Evolutionary conservation across 2,888 invertebrate genomes (phyloP), one percentile per base, ranked within the genome.

Genomic region (Drosophila niveifrons): DNA sequence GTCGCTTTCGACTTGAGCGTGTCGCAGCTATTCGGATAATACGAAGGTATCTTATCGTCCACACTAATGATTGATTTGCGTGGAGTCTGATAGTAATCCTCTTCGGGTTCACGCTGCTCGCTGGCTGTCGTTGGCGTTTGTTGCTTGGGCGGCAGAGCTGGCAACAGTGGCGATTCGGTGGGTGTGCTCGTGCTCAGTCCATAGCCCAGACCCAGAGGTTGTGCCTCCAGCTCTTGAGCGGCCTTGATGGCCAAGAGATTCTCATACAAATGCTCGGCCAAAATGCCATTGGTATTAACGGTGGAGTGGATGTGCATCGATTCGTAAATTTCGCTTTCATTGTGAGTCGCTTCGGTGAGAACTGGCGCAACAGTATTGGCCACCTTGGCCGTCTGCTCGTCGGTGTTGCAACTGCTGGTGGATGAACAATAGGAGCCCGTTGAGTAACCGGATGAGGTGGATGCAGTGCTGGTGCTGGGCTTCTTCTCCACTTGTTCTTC

Each of bases 31-130:
- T 93, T 93, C 11, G 93, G 93, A 82, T 92, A 92, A 63, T 93
- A 93, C 0, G 92, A 93, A 9, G 92, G 91, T 63, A 92, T 82
- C 75, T 93, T 93, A 2, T 93, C 93, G 65, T 93, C 92, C 29
- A 93, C 88, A 52, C 91, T 91, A 4, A 91, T 90, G 10, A 91
- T 89, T 11, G 91, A 91, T 67, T 91, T 91, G 9, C 92, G 83
- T 1, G 91, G 91, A 2, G 91, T 91, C 72, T 92, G 90, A 72
- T 92, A 91, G 57, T 86, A 90, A 62, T 84, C 80, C 68, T 92
- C 92, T 10, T 84, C 72, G 3, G 57, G 31, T 8, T 3, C 57
- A 7, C 28, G 36, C 17, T 69, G 55, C 6, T 56, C 15, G 10
- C 15, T n/a, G 11, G 23, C 41, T 23, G 55, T 17, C 15, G 11